A percentile compares a stretch with the other conserved stretches of the same genome.
Evolutionary conservation across 2,797 vertebrate genomes (phyloP).

Genomic region (Xenentodon cancila): DNA sequence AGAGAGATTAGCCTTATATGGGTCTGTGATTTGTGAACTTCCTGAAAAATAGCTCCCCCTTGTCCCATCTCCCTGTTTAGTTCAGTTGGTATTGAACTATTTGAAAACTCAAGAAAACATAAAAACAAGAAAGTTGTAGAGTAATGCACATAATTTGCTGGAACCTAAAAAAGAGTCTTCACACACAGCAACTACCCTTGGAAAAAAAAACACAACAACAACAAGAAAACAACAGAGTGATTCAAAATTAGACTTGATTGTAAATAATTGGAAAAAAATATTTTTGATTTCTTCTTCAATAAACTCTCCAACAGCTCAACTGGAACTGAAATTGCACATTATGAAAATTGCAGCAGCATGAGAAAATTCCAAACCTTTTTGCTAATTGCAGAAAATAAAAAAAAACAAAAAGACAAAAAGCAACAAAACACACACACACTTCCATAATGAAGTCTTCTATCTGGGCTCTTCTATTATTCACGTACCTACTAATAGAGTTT

Average conservation of each 20-base stretch:
- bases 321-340: too few relatives aligned
- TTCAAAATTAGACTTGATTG: conserved; percentile 2
- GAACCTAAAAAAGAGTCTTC: conserved; percentile 44
- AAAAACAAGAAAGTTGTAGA: conserved; percentile 45
- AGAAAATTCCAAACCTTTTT: too few relatives aligned
- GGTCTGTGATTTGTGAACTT: conserved; percentile 25
- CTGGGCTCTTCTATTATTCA: conserved; percentile 39
- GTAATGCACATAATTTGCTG: conserved; percentile 58
- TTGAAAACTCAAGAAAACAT: too few relatives aligned
- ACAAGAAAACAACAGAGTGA: neutral
- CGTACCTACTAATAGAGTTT: conserved; percentile 48
- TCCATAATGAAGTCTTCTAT: neutral
- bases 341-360: too few relatives aligned
- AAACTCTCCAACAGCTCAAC: conserved; percentile 1
- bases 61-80: conserved; percentile 29
- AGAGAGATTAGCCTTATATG: neutral
- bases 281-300: conserved; percentile 14
- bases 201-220: too few relatives aligned
- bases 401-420: too few relatives aligned
- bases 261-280: conserved; percentile 1
- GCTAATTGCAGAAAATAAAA: too few relatives aligned
- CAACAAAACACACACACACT: neutral
- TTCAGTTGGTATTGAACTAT: too few relatives aligned
- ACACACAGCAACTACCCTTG: conserved; percentile 47
- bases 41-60: conserved; percentile 34